Evolutionary conservation across 2,113 vertebrate species (phyloP).

Genomic region (Nanorana parkeri): DNA sequence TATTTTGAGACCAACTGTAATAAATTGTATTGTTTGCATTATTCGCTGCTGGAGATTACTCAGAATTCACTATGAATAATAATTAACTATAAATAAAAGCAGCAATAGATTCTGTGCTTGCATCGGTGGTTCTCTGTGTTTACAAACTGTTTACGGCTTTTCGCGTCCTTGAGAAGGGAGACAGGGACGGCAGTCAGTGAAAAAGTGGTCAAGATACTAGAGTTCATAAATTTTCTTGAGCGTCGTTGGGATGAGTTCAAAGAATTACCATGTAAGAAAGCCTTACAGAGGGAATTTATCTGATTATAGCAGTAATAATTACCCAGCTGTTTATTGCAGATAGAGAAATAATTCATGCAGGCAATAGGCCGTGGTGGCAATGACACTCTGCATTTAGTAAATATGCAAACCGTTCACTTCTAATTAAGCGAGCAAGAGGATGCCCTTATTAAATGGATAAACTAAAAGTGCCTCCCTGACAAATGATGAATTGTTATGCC

Average conservation of each 20-base stretch:
- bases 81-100: constrained; percentile 34
- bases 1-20: constrained; percentile 1
- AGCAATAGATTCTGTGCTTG: background rate
- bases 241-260: constrained; percentile 88
- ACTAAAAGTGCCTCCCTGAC: constrained; percentile 98
- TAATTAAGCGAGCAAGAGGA: constrained; percentile 97
- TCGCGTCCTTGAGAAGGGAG: constrained; percentile 86
- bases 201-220: constrained; percentile 78
- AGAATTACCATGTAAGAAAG: constrained; percentile 88
- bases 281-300: constrained; percentile 95
- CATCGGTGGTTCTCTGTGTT: constrained; percentile 67
- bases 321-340: constrained; percentile 98
- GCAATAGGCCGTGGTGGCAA: constrained; percentile 95
- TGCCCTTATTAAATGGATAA: constrained; percentile 98
- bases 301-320: constrained; percentile 98
- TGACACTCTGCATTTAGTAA: constrained; percentile 97
- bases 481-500: constrained; percentile 99
- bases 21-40: constrained; percentile 26
- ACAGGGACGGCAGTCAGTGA: constrained; percentile 75
- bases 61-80: constrained; percentile 25
- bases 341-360: constrained; percentile 99
- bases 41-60: constrained; percentile 24
- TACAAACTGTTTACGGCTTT: constrained; percentile 72
- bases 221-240: constrained; percentile 86
- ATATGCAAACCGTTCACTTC: constrained; percentile 98